Conservation (phyloP, 2,113 vertebrate species). For the Pygoscelis antarcticus region DNA sequence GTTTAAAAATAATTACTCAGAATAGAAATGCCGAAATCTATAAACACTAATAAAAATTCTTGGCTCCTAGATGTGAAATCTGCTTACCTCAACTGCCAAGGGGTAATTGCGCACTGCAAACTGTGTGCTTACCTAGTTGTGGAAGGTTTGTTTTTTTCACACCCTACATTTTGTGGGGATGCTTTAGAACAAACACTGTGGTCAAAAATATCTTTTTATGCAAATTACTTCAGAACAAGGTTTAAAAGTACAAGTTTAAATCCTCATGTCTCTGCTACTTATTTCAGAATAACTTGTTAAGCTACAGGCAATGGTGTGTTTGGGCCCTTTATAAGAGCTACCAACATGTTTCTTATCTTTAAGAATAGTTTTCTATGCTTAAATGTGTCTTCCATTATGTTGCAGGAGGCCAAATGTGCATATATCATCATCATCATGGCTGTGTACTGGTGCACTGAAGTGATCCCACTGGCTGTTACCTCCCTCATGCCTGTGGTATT, state of each 20-base stretch:
- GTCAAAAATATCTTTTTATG: background rate
- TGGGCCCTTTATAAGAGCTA: background rate
- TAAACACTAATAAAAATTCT: background rate
- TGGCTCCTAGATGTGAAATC: background rate
- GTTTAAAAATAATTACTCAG: background rate
- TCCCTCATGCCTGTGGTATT: slow-evolving; percentile 88
- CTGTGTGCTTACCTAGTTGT: background rate
- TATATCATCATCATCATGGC: slow-evolving; percentile 93
- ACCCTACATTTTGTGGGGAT: background rate
- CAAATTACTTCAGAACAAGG: background rate
- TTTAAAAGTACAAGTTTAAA: background rate
- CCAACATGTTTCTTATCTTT: background rate
- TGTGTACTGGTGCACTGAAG: slow-evolving; percentile 94
- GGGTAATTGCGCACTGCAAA: background rate
- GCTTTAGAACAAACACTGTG: background rate
- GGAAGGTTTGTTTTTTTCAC: background rate
- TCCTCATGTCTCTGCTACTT: background rate
- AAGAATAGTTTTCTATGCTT: background rate
- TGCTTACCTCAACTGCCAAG: background rate
- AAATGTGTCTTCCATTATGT: background rate
- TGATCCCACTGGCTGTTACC: slow-evolving; percentile 89
- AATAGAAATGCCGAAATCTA: background rate
- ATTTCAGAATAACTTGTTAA: background rate
- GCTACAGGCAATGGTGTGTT: background rate
- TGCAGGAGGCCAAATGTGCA: slow-evolving; percentile 88